A percentile compares a stretch with the other conserved stretches of the same genome.
These are phyloP conservation scores for Anoplophora glabripennis DNA, from an alignment of 1,140 invertebrate genomes.

Conservation along the genomic window DNA sequence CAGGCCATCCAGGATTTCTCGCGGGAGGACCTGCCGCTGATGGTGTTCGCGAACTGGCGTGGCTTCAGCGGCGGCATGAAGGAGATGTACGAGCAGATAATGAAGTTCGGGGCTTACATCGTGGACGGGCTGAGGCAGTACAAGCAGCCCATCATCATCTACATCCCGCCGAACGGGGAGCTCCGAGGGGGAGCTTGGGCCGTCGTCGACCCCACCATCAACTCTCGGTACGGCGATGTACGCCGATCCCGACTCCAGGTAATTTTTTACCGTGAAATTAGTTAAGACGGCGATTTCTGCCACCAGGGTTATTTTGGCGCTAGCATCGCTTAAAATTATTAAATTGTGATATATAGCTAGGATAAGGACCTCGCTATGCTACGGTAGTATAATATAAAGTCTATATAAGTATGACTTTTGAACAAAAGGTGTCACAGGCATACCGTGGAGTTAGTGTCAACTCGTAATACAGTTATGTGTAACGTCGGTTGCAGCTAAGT, in stretches of 20 bases:
- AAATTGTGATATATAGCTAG: too few species aligned
- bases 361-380: too few species aligned
- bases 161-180: constrained; percentile 95
- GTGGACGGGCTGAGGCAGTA: constrained; percentile 90
- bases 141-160: constrained; percentile 90
- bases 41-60: constrained; percentile 99
- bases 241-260: constrained; percentile 63
- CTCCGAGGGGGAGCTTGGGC: constrained; percentile 98
- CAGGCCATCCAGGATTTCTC: constrained; percentile 97
- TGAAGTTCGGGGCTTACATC: constrained; percentile 99
- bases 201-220: constrained; percentile 95
- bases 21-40: constrained; percentile 90
- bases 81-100: constrained; percentile 99
- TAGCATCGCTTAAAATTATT: too few species aligned
- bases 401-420: too few species aligned
- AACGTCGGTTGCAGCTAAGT: too few species aligned
- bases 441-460: too few species aligned
- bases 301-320: too few species aligned
- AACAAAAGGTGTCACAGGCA: too few species aligned
- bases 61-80: constrained; percentile 99
- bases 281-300: too few species aligned
- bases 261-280: neutral
- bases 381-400: too few species aligned
- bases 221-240: constrained; percentile 94
- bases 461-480: too few species aligned